Evolutionary conservation across 2,797 vertebrate species (phyloP), one percentile per base, ranked within the genome.

Genomic region (Gallinago nigripennis): DNA sequence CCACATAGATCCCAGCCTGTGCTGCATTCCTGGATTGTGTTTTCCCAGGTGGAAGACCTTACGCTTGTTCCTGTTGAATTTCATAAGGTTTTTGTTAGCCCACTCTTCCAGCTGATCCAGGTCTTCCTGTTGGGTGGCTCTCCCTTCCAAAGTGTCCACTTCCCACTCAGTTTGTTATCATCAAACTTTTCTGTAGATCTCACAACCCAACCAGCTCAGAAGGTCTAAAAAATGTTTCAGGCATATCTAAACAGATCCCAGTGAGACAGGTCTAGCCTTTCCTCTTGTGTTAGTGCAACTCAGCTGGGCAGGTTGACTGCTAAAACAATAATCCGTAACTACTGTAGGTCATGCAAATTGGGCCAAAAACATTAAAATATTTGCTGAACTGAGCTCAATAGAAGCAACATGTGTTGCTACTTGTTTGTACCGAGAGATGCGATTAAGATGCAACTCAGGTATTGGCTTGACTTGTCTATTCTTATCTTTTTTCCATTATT

Each of bases 401-500:
- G 6, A 43, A 82, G 31, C 21, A 78, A 65, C 48, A 37, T 3
- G 25, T 63, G 37, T n/a, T 53, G 33, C 33, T 76, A 7, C 24
- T 53, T 56, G 18, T 82, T 77, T 54, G 33, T 75, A 18, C 37
- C 1, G 4, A 89, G 48, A 46, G 1, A 3, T 12, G 17, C 13
- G 72, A 81, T 94, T 94, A 69, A 90, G 72, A 95, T 92, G 69
- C 92, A 41, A n/a, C 84, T 93, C 94, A 91, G 91, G 91, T 94
- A 33, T 54, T 35, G n/a, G 16, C n/a, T 85, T 82, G 46, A 18
- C 76, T 58, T 76, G 65, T 71, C 88, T 95, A 24, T 88, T 93
- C 93, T 94, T 92, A 89, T 65, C 84, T 80, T 92, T 65, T 72
- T 83, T 86, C 54, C 82, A 37, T 96, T 94, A 96, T 95, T 96